Base-by-base conservation (phyloP, 1,140 invertebrate genomes). In the Oncopeltus fasciatus region DNA sequence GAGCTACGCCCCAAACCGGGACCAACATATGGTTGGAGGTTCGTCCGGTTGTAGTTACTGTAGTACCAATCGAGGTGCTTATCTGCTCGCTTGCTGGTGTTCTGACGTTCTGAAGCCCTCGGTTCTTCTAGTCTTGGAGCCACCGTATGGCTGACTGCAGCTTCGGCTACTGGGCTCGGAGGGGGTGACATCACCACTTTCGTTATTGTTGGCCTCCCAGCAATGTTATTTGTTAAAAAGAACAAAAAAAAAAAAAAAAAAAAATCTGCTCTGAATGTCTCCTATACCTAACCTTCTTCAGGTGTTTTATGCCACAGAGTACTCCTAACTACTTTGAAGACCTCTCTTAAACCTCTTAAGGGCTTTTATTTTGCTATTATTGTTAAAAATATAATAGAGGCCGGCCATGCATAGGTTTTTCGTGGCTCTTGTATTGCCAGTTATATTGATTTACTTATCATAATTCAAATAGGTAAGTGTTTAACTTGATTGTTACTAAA, bases 41-140 rank as follows among this genome's bases (percentile, higher is more conserved):
- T 80, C 16, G 81, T 80, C 65, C 82, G 81, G 70, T 88, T 87
- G 68, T 88, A 88, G 73, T 87, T 86, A 59, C 81, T 81, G 70
- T 84, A 88, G 70, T 88, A 88, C 86, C 86, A 88, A 65, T 82
- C 83, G 64, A 80, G 78, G 24, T 80, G 78, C 76, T 24, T 78
- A 67, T 20, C 20, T 60, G 63, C 24, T 27, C 14, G 24, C 18
- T 21, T 53, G n/a, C n/a, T n/a, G n/a, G n/a, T n/a, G 49, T 24
- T 53, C 24, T 26, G 16, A 24, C 3, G 18, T 53, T 53, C 24
- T 12, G n/a, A n/a, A n/a, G n/a, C n/a, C n/a, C n/a, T n/a, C n/a
- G n/a, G n/a, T n/a, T 14, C 31, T 38, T 38, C 31, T 38, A 38
- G 31, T 5, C 31, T 38, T 38, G 31, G 14, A 8, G 5, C 31